A percentile compares a stretch with the other conserved stretches of the same genome.
Evolutionary conservation across 2,888 invertebrate genomes (phyloP).

Genomic region (Drepana falcataria): DNA sequence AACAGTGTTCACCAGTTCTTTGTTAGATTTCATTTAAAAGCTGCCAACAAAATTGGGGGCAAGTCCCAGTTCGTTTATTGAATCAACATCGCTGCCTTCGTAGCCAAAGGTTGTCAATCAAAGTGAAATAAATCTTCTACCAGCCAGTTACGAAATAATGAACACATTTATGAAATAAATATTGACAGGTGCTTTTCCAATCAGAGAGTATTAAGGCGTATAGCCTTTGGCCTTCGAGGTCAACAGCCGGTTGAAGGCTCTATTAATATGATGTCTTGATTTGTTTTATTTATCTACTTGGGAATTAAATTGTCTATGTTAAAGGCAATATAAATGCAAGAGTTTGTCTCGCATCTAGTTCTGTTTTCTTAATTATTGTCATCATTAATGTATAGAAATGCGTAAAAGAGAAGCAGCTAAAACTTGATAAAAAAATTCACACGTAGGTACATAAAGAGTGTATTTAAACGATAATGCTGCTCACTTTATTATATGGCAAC

Average conservation of each 20-base stretch:
- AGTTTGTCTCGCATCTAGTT: too few relatives aligned
- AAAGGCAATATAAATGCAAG: neutral
- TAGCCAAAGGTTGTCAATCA: neutral
- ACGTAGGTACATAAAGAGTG: too few relatives aligned
- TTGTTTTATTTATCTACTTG: neutral
- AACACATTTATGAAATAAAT: slow-evolving; percentile 3
- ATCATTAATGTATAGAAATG: too few relatives aligned
- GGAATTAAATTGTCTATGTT: neutral
- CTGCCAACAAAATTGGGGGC: too few relatives aligned
- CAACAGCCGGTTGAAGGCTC: neutral
- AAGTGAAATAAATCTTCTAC: neutral
- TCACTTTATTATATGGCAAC: too few relatives aligned
- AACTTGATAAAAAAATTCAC: too few relatives aligned
- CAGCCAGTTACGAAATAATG: neutral
- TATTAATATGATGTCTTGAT: neutral
- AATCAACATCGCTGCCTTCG: neutral
- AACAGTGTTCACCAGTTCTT: too few relatives aligned
- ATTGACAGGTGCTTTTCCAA: neutral
- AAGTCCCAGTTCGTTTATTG: neutral
- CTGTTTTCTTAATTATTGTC: too few relatives aligned
- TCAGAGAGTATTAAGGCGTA: neutral
- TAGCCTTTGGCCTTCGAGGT: neutral
- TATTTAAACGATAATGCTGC: too few relatives aligned
- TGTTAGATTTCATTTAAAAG: too few relatives aligned
- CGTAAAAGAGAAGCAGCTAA: too few relatives aligned